These are phyloP conservation scores for Drosophila mimetica DNA, from an alignment of 2,888 invertebrate genomes.

Conservation along the genomic window DNA sequence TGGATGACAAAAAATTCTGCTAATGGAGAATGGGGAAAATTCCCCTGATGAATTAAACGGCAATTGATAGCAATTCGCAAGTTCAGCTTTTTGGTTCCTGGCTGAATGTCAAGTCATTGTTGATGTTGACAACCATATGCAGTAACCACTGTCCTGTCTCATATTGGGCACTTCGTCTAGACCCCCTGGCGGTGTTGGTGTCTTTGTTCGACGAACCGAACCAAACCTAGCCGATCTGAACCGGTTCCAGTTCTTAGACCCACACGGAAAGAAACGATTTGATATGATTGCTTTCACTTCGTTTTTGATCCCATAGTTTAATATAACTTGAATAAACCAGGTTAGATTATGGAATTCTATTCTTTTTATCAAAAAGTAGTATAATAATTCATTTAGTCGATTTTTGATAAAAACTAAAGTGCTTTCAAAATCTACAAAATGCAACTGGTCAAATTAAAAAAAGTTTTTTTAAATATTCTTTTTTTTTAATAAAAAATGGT, in stretches of 20 bases:
- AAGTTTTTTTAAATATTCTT: too few relatives aligned
- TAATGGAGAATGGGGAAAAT: neutral
- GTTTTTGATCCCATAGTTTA: too few relatives aligned
- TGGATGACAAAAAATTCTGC: neutral
- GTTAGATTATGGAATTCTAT: too few relatives aligned
- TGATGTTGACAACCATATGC: conserved; percentile 13
- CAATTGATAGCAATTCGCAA: neutral
- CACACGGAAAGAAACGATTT: conserved; percentile 7
- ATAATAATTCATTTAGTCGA: too few relatives aligned
- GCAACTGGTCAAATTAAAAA: too few relatives aligned
- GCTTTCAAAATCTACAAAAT: too few relatives aligned
- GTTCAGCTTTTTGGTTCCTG: conserved; percentile 13
- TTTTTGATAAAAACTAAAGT: too few relatives aligned
- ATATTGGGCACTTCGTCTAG: conserved; percentile 67
- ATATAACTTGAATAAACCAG: too few relatives aligned
- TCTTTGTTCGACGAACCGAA: conserved; percentile 66
- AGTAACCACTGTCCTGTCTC: conserved; percentile 44
- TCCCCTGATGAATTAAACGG: conserved; percentile 1
- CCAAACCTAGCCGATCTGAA: conserved; percentile 26
- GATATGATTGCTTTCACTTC: neutral
- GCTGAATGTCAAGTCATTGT: neutral
- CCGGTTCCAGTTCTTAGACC: conserved; percentile 32
- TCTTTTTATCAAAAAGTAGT: too few relatives aligned
- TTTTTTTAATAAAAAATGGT: too few relatives aligned
- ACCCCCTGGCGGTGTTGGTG: conserved; percentile 49